phyloP scores from a whole-genome alignment of 1,140 invertebrate species.

The Trichonephila inaurata region DNA sequence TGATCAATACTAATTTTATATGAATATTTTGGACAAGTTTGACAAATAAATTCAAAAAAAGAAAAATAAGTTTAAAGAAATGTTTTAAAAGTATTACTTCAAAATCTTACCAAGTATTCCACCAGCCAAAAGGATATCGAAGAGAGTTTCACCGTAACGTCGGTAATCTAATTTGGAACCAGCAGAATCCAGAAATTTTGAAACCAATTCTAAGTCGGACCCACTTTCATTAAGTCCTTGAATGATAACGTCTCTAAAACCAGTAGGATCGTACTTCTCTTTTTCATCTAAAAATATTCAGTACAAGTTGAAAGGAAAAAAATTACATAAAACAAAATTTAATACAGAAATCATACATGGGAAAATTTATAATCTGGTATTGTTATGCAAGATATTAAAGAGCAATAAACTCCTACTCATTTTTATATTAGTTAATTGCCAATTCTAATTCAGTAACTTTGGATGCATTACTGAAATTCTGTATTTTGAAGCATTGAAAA shows the following conservation, averaged over 20 bases:
- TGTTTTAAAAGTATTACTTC: no score
- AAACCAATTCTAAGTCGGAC: slow-evolving; percentile 92
- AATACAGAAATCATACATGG: neutral
- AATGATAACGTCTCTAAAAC: slow-evolving; percentile 97
- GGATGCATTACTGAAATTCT: no score
- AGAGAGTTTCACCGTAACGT: slow-evolving; percentile 97
- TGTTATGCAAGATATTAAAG: neutral
- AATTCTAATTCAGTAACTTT: no score
- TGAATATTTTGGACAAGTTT: no score
- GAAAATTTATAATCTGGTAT: neutral
- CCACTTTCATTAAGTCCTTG: slow-evolving; percentile 90
- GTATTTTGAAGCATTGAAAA: no score
- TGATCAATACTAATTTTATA: no score
- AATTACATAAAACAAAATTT: neutral
- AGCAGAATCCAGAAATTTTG: slow-evolving; percentile 95
- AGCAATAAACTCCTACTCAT: neutral
- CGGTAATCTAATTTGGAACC: slow-evolving; percentile 98
- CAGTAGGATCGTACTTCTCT: slow-evolving; percentile 99
- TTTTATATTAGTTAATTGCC: no score
- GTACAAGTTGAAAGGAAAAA: neutral
- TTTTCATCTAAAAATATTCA: slow-evolving; percentile 91
- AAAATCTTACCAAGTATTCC: slow-evolving; percentile 86
- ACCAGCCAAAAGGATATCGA: slow-evolving; percentile 98
- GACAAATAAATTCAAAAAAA: no score
- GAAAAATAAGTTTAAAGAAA: no score